Base-by-base conservation (phyloP, 2,797 vertebrate species). In the Odontamblyopus rebecca region DNA sequence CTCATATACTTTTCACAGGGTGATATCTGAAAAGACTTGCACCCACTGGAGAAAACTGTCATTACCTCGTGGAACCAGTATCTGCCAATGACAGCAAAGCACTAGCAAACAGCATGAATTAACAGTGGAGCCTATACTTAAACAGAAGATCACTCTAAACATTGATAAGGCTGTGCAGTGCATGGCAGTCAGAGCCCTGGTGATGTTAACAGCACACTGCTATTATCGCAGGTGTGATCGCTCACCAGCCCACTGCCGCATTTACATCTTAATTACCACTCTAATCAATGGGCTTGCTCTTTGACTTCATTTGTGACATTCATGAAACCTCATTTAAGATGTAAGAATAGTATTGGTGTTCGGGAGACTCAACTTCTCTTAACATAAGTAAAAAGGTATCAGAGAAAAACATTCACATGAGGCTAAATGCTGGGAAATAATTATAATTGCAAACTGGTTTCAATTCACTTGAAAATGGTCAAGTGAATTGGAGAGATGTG, bases 241-340 rank as follows among this genome's bases (percentile, higher is more conserved):
- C 81, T 90, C 84, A 89, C 86, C 85, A 85, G 84, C 84, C 82
- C 84, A 89, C 86, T 82, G 81, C 83, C 80, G 81, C 89, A 93
- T 93, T 94, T 92, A 92, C 92, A 93, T 93, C 91, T 91, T 94
- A 93, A 94, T 94, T 93, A 92, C 88, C 85, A 79, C 82, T 83
- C 86, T 92, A 90, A 93, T 92, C 91, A 91, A 93, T 92, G 89
- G 85, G 86, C 76, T 76, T 88, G 89, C 89, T 89, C 89, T 88
- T 78, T 88, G 89, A 82, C 88, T 91, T 89, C 85, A 89, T 89
- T 89, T 82, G 86, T 88, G 89, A 91, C 85, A 86, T 88, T 86
- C 83, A 83, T 82, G 87, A 84, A 89, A 88, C 81, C 84, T 85
- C 80, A 82, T 86, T 91, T 86, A 89, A 81, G 80, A 84, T 74